A percentile compares a stretch with the other conserved stretches of the same genome.
These are phyloP conservation scores for Gonioctena quinquepunctata DNA, from an alignment of 1,140 invertebrate species.

Conservation along the genomic window DNA sequence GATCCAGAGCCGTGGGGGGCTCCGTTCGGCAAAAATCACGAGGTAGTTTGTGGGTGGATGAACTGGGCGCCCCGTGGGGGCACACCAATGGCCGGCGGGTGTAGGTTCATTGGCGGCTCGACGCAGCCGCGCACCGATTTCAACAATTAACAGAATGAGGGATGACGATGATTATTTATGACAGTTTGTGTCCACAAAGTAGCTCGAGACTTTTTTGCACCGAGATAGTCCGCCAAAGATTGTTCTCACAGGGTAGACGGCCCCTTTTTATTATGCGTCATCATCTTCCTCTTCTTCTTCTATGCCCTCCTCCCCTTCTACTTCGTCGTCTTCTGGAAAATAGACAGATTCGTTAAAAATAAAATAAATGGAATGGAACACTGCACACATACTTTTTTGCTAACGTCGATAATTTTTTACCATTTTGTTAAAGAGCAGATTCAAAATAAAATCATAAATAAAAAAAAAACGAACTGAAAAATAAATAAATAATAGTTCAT, in stretches of 20 bases:
- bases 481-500: too few species aligned
- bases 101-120: background rate
- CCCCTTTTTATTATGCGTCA: conserved; percentile 52
- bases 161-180: too few species aligned
- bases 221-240: conserved; percentile 48
- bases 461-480: too few species aligned
- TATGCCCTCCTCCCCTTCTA: conserved; percentile 49
- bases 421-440: too few species aligned
- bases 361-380: too few species aligned
- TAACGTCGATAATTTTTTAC: too few species aligned
- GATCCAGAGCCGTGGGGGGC: conserved; percentile 3
- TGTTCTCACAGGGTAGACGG: conserved; percentile 37
- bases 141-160: background rate
- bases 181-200: conserved; percentile 42
- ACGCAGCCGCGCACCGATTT: background rate
- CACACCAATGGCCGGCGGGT: background rate
- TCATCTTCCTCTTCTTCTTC: conserved; percentile 52
- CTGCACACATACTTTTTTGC: too few species aligned
- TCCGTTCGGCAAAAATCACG: conserved; percentile 35
- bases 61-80: background rate
- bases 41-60: conserved; percentile 45
- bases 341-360: too few species aligned
- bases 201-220: conserved; percentile 47
- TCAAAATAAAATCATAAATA: too few species aligned
- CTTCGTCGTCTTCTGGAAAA: conserved; percentile 53